Percentiles rank a stretch among this genome's conserved stretches.
Evolutionary conservation across 2,113 vertebrate genomes (phyloP).

Genomic region (Actinemys pallida): DNA sequence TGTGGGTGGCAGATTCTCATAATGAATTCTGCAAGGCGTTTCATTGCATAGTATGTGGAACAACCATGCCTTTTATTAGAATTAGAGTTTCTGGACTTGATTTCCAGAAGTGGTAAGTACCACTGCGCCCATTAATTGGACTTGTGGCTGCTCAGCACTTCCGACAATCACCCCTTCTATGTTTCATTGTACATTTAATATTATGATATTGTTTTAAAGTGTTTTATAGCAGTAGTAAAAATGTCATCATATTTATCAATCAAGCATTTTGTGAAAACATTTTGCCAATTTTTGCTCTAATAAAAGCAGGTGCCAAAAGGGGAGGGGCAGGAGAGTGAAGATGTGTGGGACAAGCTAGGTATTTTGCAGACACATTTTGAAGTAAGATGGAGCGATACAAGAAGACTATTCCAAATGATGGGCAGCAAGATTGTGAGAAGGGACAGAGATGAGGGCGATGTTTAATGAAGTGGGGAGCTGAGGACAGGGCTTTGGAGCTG

Average conservation of each 20-base stretch:
- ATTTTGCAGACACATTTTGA: neutral
- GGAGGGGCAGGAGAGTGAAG: fast-evolving
- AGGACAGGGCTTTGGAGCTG: neutral
- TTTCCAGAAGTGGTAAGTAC: neutral
- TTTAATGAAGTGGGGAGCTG: neutral
- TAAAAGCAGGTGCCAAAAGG: fast-evolving
- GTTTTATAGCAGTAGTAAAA: neutral
- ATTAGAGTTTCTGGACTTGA: fast-evolving
- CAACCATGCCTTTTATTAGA: fast-evolving
- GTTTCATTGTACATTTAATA: neutral
- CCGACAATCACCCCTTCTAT: neutral
- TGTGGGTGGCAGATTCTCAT: neutral
- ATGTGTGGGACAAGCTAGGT: neutral
- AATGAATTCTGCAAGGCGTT: neutral
- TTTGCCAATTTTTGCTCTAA: fast-evolving
- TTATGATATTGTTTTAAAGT: neutral
- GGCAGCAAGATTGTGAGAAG: fast-evolving
- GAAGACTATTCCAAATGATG: fast-evolving
- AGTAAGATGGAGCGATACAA: fast-evolving
- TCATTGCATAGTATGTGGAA: neutral
- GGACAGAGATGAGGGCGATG: neutral
- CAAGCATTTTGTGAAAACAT: neutral
- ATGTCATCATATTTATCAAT: fast-evolving
- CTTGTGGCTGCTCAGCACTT: fast-evolving
- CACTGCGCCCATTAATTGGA: neutral